Evolutionary conservation across 2,113 vertebrate genomes (phyloP).

Genomic region (Caranx melampygus): DNA sequence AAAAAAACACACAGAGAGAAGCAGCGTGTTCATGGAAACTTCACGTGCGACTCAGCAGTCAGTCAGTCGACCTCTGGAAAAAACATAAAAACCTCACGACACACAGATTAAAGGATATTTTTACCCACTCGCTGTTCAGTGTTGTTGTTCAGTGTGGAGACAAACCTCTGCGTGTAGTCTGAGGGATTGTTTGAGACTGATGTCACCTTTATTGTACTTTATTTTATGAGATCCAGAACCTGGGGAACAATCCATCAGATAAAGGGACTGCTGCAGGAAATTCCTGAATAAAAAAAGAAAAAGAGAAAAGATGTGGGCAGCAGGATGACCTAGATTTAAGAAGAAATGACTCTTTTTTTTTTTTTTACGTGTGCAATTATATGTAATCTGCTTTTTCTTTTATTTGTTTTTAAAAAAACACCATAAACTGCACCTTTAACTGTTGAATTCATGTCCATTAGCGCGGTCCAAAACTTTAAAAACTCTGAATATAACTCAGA

Average conservation of each 20-base stretch:
- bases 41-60: constrained; percentile 12
- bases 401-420: constrained; percentile 2
- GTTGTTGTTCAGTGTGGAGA: constrained; percentile 1
- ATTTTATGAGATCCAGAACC: not conserved
- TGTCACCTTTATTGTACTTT: not conserved
- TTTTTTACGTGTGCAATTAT: constrained; percentile 15
- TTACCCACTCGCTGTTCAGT: not conserved
- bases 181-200: not conserved
- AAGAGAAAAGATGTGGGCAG: not conserved
- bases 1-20: not conserved
- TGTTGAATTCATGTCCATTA: not conserved
- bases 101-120: constrained; percentile 26
- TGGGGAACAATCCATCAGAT: not conserved
- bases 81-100: constrained; percentile 20
- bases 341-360: not conserved
- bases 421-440: constrained; percentile 3
- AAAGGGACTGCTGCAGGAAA: not conserved
- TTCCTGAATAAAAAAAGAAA: not conserved
- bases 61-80: constrained; percentile 26
- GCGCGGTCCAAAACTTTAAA: constrained; percentile 3
- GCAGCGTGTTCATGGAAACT: constrained; percentile 12
- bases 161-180: not conserved
- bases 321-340: constrained; percentile 1
- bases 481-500: not conserved
- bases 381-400: not conserved